Evolutionary conservation across 1,140 invertebrate species (phyloP).

Genomic region (Rhopalosiphum maidis): DNA sequence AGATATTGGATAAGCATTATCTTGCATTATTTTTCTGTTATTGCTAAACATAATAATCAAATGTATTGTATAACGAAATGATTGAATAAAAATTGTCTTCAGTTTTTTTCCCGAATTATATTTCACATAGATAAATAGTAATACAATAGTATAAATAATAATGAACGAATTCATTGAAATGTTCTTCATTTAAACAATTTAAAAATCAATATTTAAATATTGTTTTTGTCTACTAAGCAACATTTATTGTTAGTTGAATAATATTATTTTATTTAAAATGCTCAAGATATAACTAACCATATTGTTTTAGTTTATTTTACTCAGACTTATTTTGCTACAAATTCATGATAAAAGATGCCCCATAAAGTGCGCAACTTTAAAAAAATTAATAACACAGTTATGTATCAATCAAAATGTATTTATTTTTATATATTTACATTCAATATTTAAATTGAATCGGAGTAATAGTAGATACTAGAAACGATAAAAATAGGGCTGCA

Average conservation of each 20-base stretch:
- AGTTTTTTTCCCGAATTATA: not conserved
- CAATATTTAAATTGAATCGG: too few species aligned
- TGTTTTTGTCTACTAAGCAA: not conserved
- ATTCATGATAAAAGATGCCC: too few species aligned
- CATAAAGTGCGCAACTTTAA: too few species aligned
- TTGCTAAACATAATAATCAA: not conserved
- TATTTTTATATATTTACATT: too few species aligned
- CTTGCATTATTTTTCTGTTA: not conserved
- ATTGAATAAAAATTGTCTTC: not conserved
- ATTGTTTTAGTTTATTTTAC: not conserved
- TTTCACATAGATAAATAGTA: not conserved
- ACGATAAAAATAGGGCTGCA: too few species aligned
- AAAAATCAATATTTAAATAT: not conserved
- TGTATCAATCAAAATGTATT: too few species aligned
- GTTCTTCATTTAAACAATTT: not conserved
- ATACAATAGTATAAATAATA: not conserved
- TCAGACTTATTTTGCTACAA: not conserved
- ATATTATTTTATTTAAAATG: not conserved
- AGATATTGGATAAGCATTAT: constrained; percentile 15
- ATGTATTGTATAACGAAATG: not conserved
- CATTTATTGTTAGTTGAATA: not conserved
- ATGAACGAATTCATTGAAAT: not conserved
- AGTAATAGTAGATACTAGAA: too few species aligned
- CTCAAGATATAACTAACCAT: not conserved
- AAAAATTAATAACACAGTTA: too few species aligned